Percentiles rank a stretch among this genome's conserved stretches.
Evolutionary conservation across 1,140 invertebrate genomes (phyloP).

Genomic region (Papilio polytes): DNA sequence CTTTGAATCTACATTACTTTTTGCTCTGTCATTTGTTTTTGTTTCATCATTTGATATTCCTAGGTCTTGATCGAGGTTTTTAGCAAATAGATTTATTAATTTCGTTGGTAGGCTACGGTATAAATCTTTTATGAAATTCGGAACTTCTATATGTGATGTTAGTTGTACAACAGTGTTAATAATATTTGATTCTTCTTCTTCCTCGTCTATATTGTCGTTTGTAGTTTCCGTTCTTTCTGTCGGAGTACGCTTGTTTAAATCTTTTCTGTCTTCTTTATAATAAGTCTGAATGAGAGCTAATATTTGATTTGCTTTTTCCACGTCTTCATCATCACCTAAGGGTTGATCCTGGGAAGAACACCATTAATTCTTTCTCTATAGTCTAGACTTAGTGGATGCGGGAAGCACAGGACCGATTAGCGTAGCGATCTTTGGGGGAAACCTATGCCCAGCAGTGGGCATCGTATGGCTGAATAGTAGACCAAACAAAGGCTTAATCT

Average conservation of each 20-base stretch:
- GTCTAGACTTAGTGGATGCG: background rate
- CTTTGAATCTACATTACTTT: background rate
- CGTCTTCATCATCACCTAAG: background rate
- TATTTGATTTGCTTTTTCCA: slow-evolving; percentile 20
- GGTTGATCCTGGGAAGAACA: background rate
- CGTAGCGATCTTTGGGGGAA: no score
- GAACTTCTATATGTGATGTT: slow-evolving; percentile 14
- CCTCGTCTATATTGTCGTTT: background rate
- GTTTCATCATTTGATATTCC: background rate
- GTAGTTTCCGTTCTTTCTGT: background rate
- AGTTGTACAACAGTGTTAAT: background rate
- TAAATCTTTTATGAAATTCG: slow-evolving; percentile 21
- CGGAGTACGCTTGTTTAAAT: background rate
- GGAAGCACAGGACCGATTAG: no score
- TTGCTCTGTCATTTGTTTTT: slow-evolving; percentile 1
- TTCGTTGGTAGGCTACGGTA: slow-evolving; percentile 20
- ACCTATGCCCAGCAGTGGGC: no score
- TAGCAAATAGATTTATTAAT: slow-evolving; percentile 32
- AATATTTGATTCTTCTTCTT: background rate
- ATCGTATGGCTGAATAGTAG: no score
- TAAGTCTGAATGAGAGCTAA: slow-evolving; percentile 11
- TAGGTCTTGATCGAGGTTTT: slow-evolving; percentile 1
- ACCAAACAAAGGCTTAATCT: no score
- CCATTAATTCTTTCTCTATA: background rate
- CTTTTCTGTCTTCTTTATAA: slow-evolving; percentile 17